Conservation (phyloP, 2,888 invertebrate genomes). For the Lasioglossum malachurum region DNA sequence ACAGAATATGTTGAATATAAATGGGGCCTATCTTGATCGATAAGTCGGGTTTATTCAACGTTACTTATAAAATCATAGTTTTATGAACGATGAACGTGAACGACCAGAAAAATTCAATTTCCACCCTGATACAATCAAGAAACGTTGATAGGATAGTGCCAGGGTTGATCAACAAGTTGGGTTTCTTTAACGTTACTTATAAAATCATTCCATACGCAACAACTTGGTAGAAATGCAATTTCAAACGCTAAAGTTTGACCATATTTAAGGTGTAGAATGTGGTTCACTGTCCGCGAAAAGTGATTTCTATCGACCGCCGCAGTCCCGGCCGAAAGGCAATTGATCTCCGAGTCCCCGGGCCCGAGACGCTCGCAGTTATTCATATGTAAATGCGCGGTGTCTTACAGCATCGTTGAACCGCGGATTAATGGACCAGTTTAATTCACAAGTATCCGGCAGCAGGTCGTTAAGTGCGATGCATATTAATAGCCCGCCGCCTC, state of each 20-base stretch:
- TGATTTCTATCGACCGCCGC: not conserved
- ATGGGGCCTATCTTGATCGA: too few relatives aligned
- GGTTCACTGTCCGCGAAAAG: not conserved
- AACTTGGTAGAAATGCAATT: too few relatives aligned
- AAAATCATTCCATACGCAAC: too few relatives aligned
- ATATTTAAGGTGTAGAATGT: not conserved
- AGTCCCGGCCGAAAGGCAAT: not conserved
- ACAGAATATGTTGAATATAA: too few relatives aligned
- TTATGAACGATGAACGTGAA: too few relatives aligned
- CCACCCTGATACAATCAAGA: not conserved
- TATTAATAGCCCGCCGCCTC: conserved; percentile 45
- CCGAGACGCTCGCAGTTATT: conserved; percentile 34
- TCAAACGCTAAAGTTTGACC: not conserved
- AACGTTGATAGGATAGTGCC: not conserved
- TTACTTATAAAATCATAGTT: too few relatives aligned
- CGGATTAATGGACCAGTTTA: conserved; percentile 47
- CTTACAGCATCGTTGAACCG: conserved; percentile 49
- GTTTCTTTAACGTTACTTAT: too few relatives aligned
- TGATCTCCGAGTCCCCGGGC: not conserved
- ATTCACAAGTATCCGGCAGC: conserved; percentile 52
- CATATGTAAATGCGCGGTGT: conserved; percentile 50
- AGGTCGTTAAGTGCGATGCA: conserved; percentile 52
- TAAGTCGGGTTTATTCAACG: too few relatives aligned
- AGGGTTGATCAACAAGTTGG: too few relatives aligned
- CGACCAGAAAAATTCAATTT: not conserved